Conservation (phyloP, 2,888 invertebrate genomes). For the Zaprionus obscuricornis region DNA sequence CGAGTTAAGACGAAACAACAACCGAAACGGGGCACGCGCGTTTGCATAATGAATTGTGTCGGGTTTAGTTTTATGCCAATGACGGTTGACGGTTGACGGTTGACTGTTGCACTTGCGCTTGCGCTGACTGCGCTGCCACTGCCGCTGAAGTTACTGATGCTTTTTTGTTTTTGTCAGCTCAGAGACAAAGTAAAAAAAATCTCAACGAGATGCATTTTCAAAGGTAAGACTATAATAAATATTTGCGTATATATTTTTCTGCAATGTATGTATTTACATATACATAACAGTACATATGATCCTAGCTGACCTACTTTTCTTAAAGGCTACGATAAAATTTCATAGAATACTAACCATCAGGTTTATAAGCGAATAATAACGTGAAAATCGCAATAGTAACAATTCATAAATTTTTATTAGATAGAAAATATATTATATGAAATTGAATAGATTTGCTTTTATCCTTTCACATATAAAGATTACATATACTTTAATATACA, state of each 20-base stretch:
- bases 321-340: too few species aligned
- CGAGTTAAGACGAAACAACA: constrained; percentile 64
- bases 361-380: too few species aligned
- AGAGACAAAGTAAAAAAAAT: constrained; percentile 12
- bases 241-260: background rate
- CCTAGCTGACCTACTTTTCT: too few species aligned
- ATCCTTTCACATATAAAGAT: too few species aligned
- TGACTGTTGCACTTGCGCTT: constrained; percentile 13
- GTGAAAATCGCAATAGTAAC: too few species aligned
- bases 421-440: too few species aligned
- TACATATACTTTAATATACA: too few species aligned
- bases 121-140: constrained; percentile 24
- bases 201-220: constrained; percentile 30
- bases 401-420: too few species aligned
- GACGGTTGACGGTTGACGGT: constrained; percentile 50
- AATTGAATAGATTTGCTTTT: too few species aligned
- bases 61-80: constrained; percentile 73
- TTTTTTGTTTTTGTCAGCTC: constrained; percentile 6
- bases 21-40: constrained; percentile 77
- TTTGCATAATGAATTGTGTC: constrained; percentile 77
- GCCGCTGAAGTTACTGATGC: constrained; percentile 2
- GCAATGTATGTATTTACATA: background rate
- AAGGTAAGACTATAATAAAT: background rate
- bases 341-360: too few species aligned
- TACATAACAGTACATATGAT: background rate